phyloP scores from a whole-genome alignment of 2,888 invertebrate species.

The Dryadula phaetusa region DNA sequence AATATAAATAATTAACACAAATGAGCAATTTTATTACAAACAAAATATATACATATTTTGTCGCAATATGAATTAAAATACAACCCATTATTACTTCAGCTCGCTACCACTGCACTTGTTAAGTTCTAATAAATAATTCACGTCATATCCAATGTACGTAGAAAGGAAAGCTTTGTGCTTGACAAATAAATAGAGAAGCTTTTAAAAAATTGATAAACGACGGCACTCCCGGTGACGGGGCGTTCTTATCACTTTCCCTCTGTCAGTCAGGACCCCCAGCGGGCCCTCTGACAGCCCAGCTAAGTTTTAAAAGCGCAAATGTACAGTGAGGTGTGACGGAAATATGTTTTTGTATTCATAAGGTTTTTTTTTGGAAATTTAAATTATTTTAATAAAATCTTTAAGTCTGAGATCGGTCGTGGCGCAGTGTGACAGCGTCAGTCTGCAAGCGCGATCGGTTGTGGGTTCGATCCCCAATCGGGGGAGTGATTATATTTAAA shows the following conservation, averaged over 20 bases:
- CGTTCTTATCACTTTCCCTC: conserved; percentile 51
- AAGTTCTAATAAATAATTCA: background rate
- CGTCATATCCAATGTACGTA: background rate
- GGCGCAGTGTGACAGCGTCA: no score
- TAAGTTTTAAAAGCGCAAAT: conserved; percentile 17
- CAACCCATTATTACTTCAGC: background rate
- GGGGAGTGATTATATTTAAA: no score
- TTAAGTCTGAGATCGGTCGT: no score
- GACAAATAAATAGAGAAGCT: conserved; percentile 12
- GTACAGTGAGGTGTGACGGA: background rate
- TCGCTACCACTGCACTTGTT: background rate
- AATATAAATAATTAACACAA: no score
- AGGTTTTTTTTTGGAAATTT: background rate
- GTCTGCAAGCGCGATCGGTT: no score
- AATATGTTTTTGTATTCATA: background rate
- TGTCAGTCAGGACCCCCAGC: conserved; percentile 37
- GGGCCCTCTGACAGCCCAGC: conserved; percentile 34
- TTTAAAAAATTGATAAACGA: conserved; percentile 22
- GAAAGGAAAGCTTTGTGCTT: conserved; percentile 8
- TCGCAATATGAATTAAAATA: no score
- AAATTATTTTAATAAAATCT: background rate
- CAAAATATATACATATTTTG: no score
- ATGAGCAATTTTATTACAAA: no score
- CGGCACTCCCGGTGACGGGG: conserved; percentile 61
- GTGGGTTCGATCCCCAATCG: no score